A percentile compares a stretch with the other conserved stretches of the same genome.
These are phyloP conservation scores for Gisinianus flammeolus DNA, from an alignment of 2,888 invertebrate genomes.

Conservation along the genomic window DNA sequence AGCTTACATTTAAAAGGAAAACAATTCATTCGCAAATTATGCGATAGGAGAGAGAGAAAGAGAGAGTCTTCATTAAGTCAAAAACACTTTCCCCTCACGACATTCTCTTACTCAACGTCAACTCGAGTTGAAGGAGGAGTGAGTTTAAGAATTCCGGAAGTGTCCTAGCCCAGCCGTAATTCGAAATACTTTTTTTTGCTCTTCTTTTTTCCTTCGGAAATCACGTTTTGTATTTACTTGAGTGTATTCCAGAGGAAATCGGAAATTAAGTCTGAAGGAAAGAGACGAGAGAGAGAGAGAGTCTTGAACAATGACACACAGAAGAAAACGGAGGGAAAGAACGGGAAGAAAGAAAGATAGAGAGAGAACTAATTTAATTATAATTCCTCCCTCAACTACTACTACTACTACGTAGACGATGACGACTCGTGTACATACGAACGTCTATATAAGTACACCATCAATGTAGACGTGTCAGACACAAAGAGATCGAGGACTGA, in stretches of 20 bases:
- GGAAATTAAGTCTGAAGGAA: slow-evolving; percentile 18
- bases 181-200: background rate
- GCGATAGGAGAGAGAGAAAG: too few species aligned
- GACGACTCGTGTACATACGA: too few species aligned
- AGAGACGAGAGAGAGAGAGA: background rate
- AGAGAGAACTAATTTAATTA: slow-evolving; percentile 20
- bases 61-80: too few species aligned
- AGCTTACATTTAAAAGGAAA: too few species aligned
- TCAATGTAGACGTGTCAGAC: background rate
- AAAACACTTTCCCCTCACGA: too few species aligned
- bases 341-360: background rate
- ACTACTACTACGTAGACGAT: background rate
- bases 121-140: background rate
- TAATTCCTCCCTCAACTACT: slow-evolving; percentile 13
- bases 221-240: background rate
- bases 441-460: too few species aligned
- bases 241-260: too few species aligned
- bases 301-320: background rate
- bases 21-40: too few species aligned
- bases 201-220: background rate
- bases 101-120: background rate
- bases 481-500: too few species aligned
- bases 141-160: background rate
- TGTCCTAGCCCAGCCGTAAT: background rate
- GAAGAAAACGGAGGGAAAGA: background rate